phyloP scores from a whole-genome alignment of 2,113 vertebrate genomes.

The Myodes glareolus region DNA sequence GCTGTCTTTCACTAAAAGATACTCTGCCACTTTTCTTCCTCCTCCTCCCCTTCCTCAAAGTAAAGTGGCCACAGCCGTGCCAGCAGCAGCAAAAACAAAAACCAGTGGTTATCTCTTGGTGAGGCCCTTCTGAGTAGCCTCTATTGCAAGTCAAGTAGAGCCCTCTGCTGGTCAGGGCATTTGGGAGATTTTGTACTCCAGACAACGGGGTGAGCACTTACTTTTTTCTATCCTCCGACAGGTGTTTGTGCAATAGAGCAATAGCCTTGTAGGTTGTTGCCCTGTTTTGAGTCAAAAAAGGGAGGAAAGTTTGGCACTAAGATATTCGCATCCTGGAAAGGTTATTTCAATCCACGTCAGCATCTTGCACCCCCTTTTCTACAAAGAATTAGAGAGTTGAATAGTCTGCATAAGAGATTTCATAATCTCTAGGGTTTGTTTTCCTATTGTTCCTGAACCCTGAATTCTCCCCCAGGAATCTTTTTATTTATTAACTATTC shows the following conservation, averaged over 20 bases:
- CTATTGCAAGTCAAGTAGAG: background rate
- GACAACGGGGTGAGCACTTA: background rate
- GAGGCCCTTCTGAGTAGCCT: background rate
- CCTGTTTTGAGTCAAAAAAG: constrained; percentile 33
- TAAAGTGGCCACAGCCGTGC: background rate
- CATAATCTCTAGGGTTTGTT: background rate
- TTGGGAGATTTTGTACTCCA: background rate
- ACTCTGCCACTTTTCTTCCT: background rate
- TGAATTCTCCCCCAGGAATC: background rate
- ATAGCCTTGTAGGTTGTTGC: background rate
- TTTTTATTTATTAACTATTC: background rate
- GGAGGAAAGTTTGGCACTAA: constrained; percentile 22
- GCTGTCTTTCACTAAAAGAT: background rate
- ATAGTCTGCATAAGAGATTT: constrained; percentile 16
- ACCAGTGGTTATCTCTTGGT: background rate
- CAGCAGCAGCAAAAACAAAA: no score
- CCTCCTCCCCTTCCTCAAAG: background rate
- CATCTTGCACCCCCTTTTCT: background rate
- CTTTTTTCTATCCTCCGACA: background rate
- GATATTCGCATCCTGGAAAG: constrained; percentile 3
- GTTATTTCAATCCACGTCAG: background rate
- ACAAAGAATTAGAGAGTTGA: background rate
- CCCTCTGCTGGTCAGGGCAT: background rate
- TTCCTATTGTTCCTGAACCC: background rate
- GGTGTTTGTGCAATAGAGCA: constrained; percentile 14